phyloP scores from a whole-genome alignment of 1,140 invertebrate species.

The Drosophila bocqueti region DNA sequence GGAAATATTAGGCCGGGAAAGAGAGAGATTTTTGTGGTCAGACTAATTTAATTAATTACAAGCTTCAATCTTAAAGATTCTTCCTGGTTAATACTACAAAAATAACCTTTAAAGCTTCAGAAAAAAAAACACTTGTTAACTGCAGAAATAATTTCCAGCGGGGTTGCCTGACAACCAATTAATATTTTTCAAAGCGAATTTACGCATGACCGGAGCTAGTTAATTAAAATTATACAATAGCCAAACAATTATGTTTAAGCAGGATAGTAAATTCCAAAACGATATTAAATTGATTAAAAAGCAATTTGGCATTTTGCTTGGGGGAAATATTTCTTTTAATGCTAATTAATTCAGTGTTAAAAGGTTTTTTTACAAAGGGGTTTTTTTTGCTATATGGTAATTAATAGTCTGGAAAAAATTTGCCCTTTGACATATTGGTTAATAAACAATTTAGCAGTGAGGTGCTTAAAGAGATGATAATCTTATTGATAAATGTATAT shows the following conservation, averaged over 20 bases:
- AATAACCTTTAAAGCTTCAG: not conserved
- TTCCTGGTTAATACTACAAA: not conserved
- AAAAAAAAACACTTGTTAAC: not conserved
- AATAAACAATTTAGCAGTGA: not conserved
- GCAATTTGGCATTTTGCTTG: not conserved
- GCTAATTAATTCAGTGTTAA: conserved; percentile 2
- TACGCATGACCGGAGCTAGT: not conserved
- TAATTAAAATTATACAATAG: conserved; percentile 3
- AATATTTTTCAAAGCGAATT: conserved; percentile 11
- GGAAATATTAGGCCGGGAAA: not conserved
- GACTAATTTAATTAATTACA: not conserved
- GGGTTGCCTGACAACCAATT: conserved; percentile 3
- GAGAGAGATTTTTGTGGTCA: not conserved
- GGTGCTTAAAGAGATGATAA: not conserved
- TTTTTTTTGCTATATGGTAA: not conserved
- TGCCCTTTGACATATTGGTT: not conserved
- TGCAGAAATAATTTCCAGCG: not conserved
- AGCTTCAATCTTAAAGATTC: not conserved
- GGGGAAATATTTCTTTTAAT: not conserved
- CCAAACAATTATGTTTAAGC: conserved; percentile 12
- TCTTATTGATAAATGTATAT: not conserved
- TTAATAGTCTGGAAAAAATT: not conserved
- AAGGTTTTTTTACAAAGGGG: too few species aligned
- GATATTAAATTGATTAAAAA: conserved; percentile 8
- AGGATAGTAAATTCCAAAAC: conserved; percentile 2